Conservation (phyloP, 2,888 invertebrate genomes). For the Agrypnus murinus region DNA sequence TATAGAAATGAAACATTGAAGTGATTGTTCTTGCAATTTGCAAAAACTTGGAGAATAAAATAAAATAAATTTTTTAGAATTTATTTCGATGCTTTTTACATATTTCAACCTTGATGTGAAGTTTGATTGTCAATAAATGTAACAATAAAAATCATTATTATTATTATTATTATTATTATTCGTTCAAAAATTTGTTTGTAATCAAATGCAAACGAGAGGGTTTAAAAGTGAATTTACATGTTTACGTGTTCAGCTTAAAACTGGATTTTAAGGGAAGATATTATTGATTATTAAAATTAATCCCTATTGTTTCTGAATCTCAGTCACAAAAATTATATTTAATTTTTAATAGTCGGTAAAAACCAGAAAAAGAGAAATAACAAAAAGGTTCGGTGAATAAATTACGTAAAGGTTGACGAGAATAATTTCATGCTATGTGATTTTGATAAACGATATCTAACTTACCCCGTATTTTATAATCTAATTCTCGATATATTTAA, state of each 20-base stretch:
- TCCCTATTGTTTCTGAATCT: background rate
- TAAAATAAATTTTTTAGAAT: no score
- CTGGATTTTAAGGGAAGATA: background rate
- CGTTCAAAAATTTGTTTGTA: background rate
- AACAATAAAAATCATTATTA: constrained; percentile 8
- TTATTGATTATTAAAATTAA: constrained; percentile 26
- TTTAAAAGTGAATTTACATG: constrained; percentile 9
- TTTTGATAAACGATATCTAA: constrained; percentile 54
- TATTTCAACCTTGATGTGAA: no score
- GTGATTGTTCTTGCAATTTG: no score
- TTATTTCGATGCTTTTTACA: no score
- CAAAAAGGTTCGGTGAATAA: constrained; percentile 32
- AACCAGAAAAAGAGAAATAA: constrained; percentile 3
- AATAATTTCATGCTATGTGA: constrained; percentile 56
- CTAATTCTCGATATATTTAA: constrained; percentile 60
- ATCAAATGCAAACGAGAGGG: background rate
- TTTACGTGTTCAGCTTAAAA: background rate
- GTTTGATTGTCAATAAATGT: background rate
- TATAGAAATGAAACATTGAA: no score
- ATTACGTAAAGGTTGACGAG: constrained; percentile 48
- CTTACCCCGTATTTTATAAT: constrained; percentile 56
- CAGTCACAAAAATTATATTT: constrained; percentile 4
- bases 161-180: no score
- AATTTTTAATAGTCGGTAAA: background rate
- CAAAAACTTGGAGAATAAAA: no score